Conservation (phyloP, 2,888 invertebrate species). For the Campoplex nolae region DNA sequence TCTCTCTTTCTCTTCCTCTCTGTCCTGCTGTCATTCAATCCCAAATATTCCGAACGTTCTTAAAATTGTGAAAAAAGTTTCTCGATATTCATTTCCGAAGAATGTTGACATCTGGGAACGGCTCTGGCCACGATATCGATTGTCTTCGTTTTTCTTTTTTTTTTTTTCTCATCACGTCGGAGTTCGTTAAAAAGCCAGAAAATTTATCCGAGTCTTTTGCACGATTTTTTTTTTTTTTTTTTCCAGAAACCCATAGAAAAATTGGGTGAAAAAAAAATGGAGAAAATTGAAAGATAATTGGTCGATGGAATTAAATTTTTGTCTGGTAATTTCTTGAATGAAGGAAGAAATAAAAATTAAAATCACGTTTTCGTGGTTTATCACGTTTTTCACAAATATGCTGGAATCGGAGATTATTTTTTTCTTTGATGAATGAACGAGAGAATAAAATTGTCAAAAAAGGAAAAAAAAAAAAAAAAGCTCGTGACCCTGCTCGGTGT, state of each 20-base stretch:
- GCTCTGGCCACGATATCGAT: background rate
- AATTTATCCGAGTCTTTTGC: background rate
- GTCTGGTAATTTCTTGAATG: background rate
- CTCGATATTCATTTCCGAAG: background rate
- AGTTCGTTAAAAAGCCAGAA: background rate
- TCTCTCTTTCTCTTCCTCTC: background rate
- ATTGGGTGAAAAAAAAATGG: background rate
- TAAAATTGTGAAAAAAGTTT: background rate
- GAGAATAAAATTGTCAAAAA: background rate
- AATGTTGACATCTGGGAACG: background rate
- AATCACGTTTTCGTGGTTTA: background rate
- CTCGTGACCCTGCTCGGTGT: conserved; percentile 74
- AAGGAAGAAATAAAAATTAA: background rate
- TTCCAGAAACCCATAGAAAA: background rate
- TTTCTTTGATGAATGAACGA: background rate
- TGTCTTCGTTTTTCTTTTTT: background rate
- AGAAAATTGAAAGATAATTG: background rate
- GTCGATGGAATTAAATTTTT: background rate
- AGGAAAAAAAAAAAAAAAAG: conserved; percentile 44
- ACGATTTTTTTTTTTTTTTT: background rate
- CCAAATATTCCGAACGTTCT: background rate
- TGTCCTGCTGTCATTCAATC: background rate
- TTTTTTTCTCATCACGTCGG: background rate
- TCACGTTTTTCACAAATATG: background rate
- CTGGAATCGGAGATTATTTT: background rate